A percentile compares a stretch with the other conserved stretches of the same genome.
Conservation (phyloP, 2,888 invertebrate genomes). For the Latrodectus hesperus region DNA sequence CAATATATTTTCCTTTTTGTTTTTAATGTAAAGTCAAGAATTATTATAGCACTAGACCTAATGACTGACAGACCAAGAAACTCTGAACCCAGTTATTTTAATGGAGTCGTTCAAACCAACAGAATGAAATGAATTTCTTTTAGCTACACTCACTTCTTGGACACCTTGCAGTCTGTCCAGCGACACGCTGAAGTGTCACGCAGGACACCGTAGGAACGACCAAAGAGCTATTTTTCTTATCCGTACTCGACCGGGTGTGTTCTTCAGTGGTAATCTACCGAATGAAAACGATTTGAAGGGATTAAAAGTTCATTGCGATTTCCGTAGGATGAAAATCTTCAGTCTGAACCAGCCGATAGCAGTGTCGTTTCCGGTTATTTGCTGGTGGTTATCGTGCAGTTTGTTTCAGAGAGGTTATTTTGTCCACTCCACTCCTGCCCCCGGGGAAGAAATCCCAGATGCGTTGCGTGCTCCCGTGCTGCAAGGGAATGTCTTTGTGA, state of each 20-base stretch:
- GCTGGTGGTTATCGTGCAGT: slow-evolving; percentile 49
- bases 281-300: slow-evolving; percentile 55
- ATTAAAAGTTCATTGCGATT: slow-evolving; percentile 65
- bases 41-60: not conserved
- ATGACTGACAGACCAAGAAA: slow-evolving; percentile 37
- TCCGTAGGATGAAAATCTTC: slow-evolving; percentile 41
- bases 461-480: too few species aligned
- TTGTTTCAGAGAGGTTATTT: slow-evolving; percentile 36
- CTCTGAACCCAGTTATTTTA: not conserved
- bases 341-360: slow-evolving; percentile 26
- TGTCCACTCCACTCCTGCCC: too few species aligned
- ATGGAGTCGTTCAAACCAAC: slow-evolving; percentile 17
- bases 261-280: slow-evolving; percentile 30
- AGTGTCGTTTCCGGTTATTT: slow-evolving; percentile 51
- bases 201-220: slow-evolving; percentile 5
- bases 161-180: slow-evolving; percentile 7
- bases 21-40: too few species aligned
- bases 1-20: too few species aligned
- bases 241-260: slow-evolving; percentile 26
- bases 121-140: slow-evolving; percentile 2
- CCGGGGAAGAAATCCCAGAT: too few species aligned
- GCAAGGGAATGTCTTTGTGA: too few species aligned
- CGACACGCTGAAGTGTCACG: slow-evolving; percentile 39
- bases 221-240: not conserved
- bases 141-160: slow-evolving; percentile 18